Evolutionary conservation across 2,113 vertebrate genomes (phyloP), one percentile per base, ranked within the genome.

Genomic region (Benitochromis conjunctus): DNA sequence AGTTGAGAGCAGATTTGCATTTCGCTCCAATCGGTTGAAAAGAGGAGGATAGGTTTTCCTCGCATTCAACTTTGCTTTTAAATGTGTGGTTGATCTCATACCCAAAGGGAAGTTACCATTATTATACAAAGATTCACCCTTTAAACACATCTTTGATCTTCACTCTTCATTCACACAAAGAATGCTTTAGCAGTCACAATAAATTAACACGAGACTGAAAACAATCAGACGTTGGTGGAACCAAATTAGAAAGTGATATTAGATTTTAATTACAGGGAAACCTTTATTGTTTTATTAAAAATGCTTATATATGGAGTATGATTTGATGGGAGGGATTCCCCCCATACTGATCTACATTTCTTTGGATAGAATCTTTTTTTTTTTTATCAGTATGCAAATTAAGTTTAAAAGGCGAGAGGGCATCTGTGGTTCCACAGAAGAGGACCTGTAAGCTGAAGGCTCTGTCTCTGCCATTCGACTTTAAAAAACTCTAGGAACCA

Each of bases 81-180:
- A 51, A 53, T 53, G 31, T 13, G 16, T 18, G 9, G 41, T 46
- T 94, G 89, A 95, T 92, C 87, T 86, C 24, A 55, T 79, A 64
- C 13, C 69, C 26, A 51, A 79, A 83, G 58, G 82, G 69, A 88
- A 86, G 69, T 82, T 62, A 87, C 31, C 69, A 85, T 90, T 87
- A 89, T 88, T 81, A 82, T 56, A 80, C 56, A 88, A 43, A 90
- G 76, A 93, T 29, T 57, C 1, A 5, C 48, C 74, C 53, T 58
- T 51, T 80, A 83, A 87, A 82, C 51, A 53, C 36, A 48, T 85
- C 86, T 93, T 92, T 92, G 83, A 91, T 91, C 88, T 90, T 26
- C 38, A 13, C 48, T 51, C 76, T 76, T 84, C 79, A 51, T 80
- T 38, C 36, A 11, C 60, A 19, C 77, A 66, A 80, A 80, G 18